phyloP scores from a whole-genome alignment of 2,888 invertebrate genomes.

The Galerucella pusilla region DNA sequence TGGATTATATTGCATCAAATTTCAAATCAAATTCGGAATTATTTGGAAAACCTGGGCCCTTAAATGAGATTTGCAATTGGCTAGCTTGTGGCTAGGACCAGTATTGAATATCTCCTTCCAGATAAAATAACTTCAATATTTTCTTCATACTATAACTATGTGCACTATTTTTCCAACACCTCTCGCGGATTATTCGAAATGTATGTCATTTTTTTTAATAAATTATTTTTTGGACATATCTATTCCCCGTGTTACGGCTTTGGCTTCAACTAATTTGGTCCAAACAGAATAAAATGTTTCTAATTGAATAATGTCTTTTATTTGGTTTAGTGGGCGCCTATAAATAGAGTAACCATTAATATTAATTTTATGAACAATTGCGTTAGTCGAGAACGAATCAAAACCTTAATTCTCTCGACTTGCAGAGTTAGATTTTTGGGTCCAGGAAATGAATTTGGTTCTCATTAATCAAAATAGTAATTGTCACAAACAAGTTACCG shows the following conservation, averaged over 20 bases:
- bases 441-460: constrained; percentile 16
- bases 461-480: neutral
- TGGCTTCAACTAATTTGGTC: constrained; percentile 26
- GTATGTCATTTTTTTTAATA: too few species aligned
- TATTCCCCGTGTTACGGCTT: neutral
- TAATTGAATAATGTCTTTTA: constrained; percentile 44
- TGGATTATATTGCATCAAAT: too few species aligned
- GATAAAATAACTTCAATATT: too few species aligned
- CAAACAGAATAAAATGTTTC: constrained; percentile 41
- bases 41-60: too few species aligned
- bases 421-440: constrained; percentile 14
- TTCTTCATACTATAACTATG: too few species aligned
- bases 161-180: too few species aligned
- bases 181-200: too few species aligned
- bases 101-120: too few species aligned
- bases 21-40: too few species aligned
- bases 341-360: constrained; percentile 39
- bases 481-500: neutral
- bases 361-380: constrained; percentile 33
- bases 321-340: constrained; percentile 43
- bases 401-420: constrained; percentile 15
- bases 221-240: too few species aligned
- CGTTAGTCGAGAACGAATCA: constrained; percentile 21
- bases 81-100: too few species aligned
- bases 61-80: too few species aligned